Conservation (phyloP, 2,113 vertebrate species). For the Epinephelus cyanopodus region DNA sequence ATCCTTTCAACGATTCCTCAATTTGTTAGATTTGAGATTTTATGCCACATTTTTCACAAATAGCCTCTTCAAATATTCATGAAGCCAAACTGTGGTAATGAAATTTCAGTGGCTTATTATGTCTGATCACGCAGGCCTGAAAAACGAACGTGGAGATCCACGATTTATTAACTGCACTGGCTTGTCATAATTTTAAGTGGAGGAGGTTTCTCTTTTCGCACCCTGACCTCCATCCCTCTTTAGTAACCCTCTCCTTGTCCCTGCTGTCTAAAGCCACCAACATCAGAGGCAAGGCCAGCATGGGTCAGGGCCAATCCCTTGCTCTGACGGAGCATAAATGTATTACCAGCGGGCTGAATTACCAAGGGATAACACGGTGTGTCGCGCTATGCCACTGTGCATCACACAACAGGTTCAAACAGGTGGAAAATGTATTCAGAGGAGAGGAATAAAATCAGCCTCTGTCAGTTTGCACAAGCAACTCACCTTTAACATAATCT, state of each 20-base stretch:
- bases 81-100: conserved; percentile 41
- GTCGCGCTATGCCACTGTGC: conserved; percentile 71
- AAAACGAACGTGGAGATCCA: conserved; percentile 33
- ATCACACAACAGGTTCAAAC: conserved; percentile 79
- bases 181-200: conserved; percentile 64
- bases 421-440: conserved; percentile 82
- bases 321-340: conserved; percentile 82
- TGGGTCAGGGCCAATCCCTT: conserved; percentile 78
- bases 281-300: conserved; percentile 74
- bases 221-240: conserved; percentile 69
- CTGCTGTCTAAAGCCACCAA: conserved; percentile 74
- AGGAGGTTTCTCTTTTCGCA: conserved; percentile 57
- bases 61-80: conserved; percentile 50
- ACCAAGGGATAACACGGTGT: conserved; percentile 77
- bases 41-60: conserved; percentile 31
- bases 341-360: conserved; percentile 76
- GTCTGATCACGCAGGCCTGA: conserved; percentile 5
- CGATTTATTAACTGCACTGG: conserved; percentile 46
- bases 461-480: conserved; percentile 35
- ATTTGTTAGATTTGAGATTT: background rate
- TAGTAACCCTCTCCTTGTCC: conserved; percentile 66
- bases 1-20: conserved; percentile 25
- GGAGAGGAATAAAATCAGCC: conserved; percentile 47
- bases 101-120: conserved; percentile 39
- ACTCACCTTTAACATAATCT: conserved; percentile 33